Conservation (phyloP, 2,113 vertebrate genomes). For the Chaenogobius annularis region DNA sequence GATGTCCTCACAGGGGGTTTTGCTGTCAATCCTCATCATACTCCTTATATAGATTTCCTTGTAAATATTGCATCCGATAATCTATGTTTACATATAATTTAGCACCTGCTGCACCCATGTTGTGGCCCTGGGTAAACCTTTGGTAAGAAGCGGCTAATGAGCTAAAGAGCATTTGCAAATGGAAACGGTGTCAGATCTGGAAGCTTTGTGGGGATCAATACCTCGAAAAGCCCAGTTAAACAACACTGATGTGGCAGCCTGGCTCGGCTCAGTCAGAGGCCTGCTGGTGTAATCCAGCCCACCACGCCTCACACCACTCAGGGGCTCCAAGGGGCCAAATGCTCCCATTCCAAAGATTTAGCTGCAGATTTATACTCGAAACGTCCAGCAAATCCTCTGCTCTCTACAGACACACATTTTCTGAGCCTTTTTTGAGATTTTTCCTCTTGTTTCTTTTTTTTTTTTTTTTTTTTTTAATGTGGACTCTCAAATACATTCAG, state of each 20-base stretch:
- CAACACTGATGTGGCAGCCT: conserved; percentile 47
- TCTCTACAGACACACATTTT: conserved; percentile 2
- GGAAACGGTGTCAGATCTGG: conserved; percentile 31
- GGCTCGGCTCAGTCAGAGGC: conserved; percentile 17
- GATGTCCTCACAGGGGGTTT: conserved; percentile 43
- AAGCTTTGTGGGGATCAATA: conserved; percentile 30
- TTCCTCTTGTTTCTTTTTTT: too few relatives aligned
- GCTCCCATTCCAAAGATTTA: conserved; percentile 49
- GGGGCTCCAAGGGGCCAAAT: conserved; percentile 48
- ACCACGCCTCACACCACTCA: conserved; percentile 22
- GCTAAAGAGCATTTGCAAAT: conserved; percentile 24
- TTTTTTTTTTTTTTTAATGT: too few relatives aligned
- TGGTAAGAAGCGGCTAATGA: conserved; percentile 19
- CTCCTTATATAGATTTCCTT: conserved; percentile 5
- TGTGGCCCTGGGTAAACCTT: background rate
- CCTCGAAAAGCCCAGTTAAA: conserved; percentile 37
- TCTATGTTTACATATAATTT: background rate
- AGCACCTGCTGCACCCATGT: background rate
- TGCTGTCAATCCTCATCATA: conserved; percentile 28
- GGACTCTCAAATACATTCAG: background rate
- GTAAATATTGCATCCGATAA: conserved; percentile 6
- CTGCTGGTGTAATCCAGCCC: conserved; percentile 44
- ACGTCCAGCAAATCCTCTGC: conserved; percentile 51
- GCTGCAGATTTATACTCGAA: conserved; percentile 51
- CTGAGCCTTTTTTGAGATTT: background rate